These are phyloP conservation scores for Meloidogyne hapla DNA, from an alignment of 1,140 invertebrate species.

Conservation along the genomic window DNA sequence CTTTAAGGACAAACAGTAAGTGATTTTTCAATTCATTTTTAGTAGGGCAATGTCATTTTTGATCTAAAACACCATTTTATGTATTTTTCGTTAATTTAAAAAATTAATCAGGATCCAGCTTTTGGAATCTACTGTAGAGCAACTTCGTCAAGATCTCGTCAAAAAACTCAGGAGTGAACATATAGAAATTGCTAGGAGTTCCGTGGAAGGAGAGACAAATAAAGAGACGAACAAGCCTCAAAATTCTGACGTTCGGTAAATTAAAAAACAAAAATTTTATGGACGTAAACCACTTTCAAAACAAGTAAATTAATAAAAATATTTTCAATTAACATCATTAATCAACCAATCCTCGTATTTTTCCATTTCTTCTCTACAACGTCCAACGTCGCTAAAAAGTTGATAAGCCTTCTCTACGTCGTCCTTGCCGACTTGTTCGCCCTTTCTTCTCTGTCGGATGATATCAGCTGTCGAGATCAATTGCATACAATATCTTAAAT, in stretches of 20 bases:
- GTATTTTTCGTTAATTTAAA: background rate
- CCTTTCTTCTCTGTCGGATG: conserved; percentile 73
- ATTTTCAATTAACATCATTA: conserved; percentile 30
- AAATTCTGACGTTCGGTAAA: background rate
- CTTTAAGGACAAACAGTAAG: background rate
- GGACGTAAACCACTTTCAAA: background rate
- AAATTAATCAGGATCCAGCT: too few relatives aligned
- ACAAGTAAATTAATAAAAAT: conserved; percentile 15
- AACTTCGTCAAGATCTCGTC: background rate
- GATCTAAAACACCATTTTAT: too few relatives aligned
- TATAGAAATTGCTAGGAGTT: background rate
- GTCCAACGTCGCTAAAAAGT: conserved; percentile 86
- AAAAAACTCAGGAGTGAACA: conserved; percentile 1
- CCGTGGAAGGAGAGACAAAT: background rate
- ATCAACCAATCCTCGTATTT: conserved; percentile 72
- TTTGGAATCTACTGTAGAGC: conserved; percentile 2
- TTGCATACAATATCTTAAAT: conserved; percentile 84
- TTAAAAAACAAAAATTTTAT: background rate
- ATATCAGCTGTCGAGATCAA: conserved; percentile 91
- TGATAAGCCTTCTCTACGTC: conserved; percentile 93
- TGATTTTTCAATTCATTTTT: background rate
- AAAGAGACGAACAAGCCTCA: too few relatives aligned
- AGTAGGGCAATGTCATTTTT: too few relatives aligned
- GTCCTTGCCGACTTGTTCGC: conserved; percentile 68
- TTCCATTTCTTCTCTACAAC: conserved; percentile 87